Evolutionary conservation across 2,113 vertebrate genomes (phyloP).

Genomic region (Xenopus laevis): DNA sequence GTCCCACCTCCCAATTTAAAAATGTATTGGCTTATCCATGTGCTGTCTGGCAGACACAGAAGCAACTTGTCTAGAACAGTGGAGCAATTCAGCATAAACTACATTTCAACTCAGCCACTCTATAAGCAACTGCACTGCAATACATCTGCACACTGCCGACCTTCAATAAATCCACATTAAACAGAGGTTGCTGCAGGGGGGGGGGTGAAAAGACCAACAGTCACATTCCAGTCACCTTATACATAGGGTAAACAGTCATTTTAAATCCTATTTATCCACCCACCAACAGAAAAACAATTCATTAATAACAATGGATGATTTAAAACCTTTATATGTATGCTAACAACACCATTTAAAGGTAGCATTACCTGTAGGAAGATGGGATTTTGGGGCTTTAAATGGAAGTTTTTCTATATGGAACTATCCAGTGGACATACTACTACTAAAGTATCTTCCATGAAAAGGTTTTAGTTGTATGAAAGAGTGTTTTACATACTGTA

Average conservation of each 20-base stretch:
- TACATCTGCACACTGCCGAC: slow-evolving; percentile 8
- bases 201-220: background rate
- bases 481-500: too few relatives aligned
- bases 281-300: background rate
- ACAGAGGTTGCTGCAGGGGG: background rate
- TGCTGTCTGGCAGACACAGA: slow-evolving; percentile 20
- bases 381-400: too few relatives aligned
- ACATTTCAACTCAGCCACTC: slow-evolving; percentile 4
- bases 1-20: too few relatives aligned
- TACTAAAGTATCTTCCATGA: too few relatives aligned
- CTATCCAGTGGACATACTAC: too few relatives aligned
- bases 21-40: slow-evolving; percentile 9
- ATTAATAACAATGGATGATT: background rate
- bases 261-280: background rate
- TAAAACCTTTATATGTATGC: too few relatives aligned
- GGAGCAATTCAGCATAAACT: slow-evolving; percentile 19
- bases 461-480: too few relatives aligned
- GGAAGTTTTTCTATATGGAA: too few relatives aligned
- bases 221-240: background rate
- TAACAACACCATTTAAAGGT: too few relatives aligned
- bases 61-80: slow-evolving; percentile 25
- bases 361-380: too few relatives aligned
- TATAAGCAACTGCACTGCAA: background rate
- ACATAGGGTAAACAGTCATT: background rate
- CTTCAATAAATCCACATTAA: slow-evolving; percentile 16